A percentile compares a stretch with the other conserved stretches of the same genome.
phyloP scores from a whole-genome alignment of 2,888 invertebrate genomes.

The Scaptomyza reducta region DNA sequence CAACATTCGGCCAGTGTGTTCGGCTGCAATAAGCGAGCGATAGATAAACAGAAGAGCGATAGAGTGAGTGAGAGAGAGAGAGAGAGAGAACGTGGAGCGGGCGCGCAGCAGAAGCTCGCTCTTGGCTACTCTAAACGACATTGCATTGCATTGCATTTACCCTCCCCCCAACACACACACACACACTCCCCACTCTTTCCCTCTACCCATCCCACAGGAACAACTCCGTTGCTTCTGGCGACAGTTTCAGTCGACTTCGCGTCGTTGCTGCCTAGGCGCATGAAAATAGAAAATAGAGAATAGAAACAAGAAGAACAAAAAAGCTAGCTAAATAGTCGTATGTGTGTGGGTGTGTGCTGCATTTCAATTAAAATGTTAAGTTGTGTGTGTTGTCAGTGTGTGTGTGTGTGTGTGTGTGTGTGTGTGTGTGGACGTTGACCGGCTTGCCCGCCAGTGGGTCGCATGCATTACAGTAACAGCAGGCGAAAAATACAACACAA shows the following conservation, averaged over 20 bases:
- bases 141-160: constrained; percentile 45
- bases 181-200: not conserved
- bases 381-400: constrained; percentile 9
- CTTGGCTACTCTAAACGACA: constrained; percentile 25
- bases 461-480: constrained; percentile 28
- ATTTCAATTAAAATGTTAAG: constrained; percentile 38
- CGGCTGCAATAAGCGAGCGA: constrained; percentile 50
- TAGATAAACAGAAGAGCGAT: constrained; percentile 48
- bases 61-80: constrained; percentile 9
- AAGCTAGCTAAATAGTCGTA: constrained; percentile 20
- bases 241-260: constrained; percentile 44
- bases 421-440: constrained; percentile 63
- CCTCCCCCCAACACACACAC: not conserved
- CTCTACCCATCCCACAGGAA: constrained; percentile 22
- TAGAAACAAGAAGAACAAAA: constrained; percentile 38
- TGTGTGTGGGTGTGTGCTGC: constrained; percentile 21
- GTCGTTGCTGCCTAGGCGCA: constrained; percentile 30
- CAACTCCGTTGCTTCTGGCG: constrained; percentile 54
- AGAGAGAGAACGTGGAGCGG: constrained; percentile 34
- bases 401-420: constrained; percentile 21
- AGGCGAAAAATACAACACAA: constrained; percentile 19
- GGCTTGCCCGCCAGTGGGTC: constrained; percentile 48
- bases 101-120: constrained; percentile 50
- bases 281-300: constrained; percentile 62
- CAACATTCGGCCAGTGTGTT: constrained; percentile 41